Percentiles rank a stretch among this genome's conserved stretches.
These are phyloP conservation scores for Rostratula benghalensis DNA, from an alignment of 2,113 vertebrate species.

Conservation along the genomic window DNA sequence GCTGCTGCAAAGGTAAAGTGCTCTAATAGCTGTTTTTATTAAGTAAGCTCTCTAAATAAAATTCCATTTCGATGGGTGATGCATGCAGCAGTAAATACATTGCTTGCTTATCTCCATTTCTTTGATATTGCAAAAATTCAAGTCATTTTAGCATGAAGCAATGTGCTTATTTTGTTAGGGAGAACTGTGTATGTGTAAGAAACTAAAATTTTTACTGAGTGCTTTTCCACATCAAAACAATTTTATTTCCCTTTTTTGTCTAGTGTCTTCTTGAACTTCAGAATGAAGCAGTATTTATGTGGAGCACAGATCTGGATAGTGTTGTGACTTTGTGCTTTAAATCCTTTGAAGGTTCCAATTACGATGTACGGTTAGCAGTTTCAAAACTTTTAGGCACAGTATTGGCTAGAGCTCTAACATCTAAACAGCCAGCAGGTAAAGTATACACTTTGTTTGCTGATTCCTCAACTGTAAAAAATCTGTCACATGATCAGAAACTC, in stretches of 20 bases:
- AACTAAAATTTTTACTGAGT: neutral
- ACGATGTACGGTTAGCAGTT: constrained; percentile 85
- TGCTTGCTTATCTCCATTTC: neutral
- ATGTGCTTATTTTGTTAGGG: neutral
- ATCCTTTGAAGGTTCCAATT: constrained; percentile 91
- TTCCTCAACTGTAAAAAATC: neutral
- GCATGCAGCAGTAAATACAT: neutral
- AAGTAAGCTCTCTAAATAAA: neutral
- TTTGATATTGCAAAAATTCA: neutral
- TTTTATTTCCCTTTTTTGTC: constrained; percentile 11
- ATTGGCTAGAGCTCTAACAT: constrained; percentile 83
- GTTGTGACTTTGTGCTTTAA: constrained; percentile 91
- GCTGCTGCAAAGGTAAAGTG: constrained; percentile 88
- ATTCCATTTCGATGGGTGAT: neutral
- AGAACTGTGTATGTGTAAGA: neutral
- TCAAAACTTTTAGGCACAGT: constrained; percentile 88
- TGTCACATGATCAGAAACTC: neutral
- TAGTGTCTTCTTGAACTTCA: constrained; percentile 95
- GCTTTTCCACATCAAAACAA: neutral
- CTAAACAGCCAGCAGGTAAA: constrained; percentile 80
- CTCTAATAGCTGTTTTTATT: neutral
- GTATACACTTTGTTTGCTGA: constrained; percentile 1
- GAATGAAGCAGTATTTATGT: constrained; percentile 90
- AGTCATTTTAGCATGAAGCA: neutral
- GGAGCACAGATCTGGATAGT: constrained; percentile 90